Percentiles rank a stretch among this genome's conserved stretches.
phyloP scores from a whole-genome alignment of 2,797 vertebrate genomes.

The Urophycis tenuis region DNA sequence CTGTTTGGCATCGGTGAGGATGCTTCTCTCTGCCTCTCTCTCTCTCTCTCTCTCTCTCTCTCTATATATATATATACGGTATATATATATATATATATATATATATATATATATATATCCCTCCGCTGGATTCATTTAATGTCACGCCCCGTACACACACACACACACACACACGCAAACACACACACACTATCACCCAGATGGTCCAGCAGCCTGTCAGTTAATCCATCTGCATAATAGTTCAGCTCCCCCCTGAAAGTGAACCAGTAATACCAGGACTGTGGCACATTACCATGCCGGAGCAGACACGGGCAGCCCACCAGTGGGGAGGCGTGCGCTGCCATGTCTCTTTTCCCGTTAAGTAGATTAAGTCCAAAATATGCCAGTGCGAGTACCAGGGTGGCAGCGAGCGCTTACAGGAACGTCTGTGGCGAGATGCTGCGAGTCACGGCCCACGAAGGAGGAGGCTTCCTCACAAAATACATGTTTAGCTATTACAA shows the following conservation, averaged over 20 bases:
- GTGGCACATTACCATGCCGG: slow-evolving; percentile 39
- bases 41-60: neutral
- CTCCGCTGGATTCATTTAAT: slow-evolving; percentile 1
- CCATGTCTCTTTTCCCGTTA: slow-evolving; percentile 18
- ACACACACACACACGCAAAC: neutral
- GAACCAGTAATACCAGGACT: slow-evolving; percentile 28
- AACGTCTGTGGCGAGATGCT: neutral
- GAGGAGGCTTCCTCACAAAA: too few relatives aligned
- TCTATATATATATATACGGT: too few relatives aligned
- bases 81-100: too few relatives aligned
- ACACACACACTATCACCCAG: slow-evolving; percentile 2
- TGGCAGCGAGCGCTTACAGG: neutral
- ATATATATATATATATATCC: too few relatives aligned
- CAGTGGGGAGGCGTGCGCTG: slow-evolving; percentile 25
- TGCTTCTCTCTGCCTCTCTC: neutral
- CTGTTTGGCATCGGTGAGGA: slow-evolving; percentile 96
- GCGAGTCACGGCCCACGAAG: too few relatives aligned
- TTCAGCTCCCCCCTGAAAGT: slow-evolving; percentile 18
- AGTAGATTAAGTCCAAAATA: neutral
- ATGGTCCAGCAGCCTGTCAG: slow-evolving; percentile 46
- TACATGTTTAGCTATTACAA: too few relatives aligned
- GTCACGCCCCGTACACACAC: neutral
- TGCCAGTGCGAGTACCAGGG: neutral
- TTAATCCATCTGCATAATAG: slow-evolving; percentile 42
- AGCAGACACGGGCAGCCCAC: slow-evolving; percentile 42